These are phyloP conservation scores for Hirtodrosophila duncani DNA, from an alignment of 2,888 invertebrate species.

Conservation along the genomic window DNA sequence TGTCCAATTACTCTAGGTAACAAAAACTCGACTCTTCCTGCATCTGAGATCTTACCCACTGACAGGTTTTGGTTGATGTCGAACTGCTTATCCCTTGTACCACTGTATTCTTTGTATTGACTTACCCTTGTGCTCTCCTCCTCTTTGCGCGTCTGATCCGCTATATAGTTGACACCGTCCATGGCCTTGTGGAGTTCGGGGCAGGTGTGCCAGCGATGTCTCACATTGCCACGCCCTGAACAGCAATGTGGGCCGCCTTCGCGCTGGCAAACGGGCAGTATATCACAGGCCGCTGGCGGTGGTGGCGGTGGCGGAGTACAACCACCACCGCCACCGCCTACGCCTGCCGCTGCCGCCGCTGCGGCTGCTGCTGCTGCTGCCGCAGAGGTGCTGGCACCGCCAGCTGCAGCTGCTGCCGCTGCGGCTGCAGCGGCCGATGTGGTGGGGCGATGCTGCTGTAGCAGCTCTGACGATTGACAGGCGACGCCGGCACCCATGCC, in stretches of 20 bases:
- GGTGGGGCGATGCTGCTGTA: conserved; percentile 42
- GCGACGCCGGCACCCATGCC: conserved; percentile 72
- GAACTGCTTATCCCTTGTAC: too few relatives aligned
- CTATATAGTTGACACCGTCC: conserved; percentile 94
- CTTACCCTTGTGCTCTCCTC: conserved; percentile 93
- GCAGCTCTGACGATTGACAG: conserved; percentile 71
- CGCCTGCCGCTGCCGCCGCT: conserved; percentile 25
- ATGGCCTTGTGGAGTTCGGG: conserved; percentile 95
- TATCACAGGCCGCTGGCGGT: conserved; percentile 68
- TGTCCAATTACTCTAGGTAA: too few relatives aligned
- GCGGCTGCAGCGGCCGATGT: conserved; percentile 35
- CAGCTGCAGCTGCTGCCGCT: conserved; percentile 23
- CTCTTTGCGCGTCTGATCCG: conserved; percentile 93
- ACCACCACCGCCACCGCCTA: conserved; percentile 27
- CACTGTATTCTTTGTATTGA: too few relatives aligned
- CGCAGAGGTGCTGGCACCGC: conserved; percentile 40
- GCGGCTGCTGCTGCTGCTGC: conserved; percentile 45
- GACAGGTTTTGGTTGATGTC: too few relatives aligned
- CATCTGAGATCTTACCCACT: too few relatives aligned
- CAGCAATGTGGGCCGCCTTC: conserved; percentile 80
- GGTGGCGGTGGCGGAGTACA: conserved; percentile 67
- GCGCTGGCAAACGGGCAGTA: conserved; percentile 72
- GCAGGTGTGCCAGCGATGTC: conserved; percentile 91
- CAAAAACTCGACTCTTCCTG: too few relatives aligned
- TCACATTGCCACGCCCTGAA: conserved; percentile 77